phyloP scores from a whole-genome alignment of 1,140 invertebrate species.

The Caenorhabditis remanei region DNA sequence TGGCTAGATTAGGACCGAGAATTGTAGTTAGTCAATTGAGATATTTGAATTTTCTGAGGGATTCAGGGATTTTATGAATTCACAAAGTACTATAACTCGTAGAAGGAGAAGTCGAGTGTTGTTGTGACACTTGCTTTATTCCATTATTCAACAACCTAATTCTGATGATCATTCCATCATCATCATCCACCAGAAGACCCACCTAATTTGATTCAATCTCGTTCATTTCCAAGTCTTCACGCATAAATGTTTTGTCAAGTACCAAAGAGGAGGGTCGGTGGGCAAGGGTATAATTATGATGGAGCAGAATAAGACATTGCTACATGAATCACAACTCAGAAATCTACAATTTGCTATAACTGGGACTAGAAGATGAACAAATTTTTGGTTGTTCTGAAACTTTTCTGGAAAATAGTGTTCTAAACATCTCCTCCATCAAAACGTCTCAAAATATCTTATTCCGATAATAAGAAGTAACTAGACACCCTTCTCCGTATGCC shows the following conservation, averaged over 20 bases:
- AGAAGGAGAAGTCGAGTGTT: no score
- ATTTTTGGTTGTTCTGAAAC: no score
- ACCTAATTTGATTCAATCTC: constrained; percentile 18
- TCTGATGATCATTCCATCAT: not conserved
- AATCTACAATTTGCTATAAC: not conserved
- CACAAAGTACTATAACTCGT: no score
- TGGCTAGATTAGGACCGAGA: not conserved
- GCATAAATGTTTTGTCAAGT: constrained; percentile 23
- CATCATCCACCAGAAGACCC: not conserved
- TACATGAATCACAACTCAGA: not conserved
- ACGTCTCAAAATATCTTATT: no score
- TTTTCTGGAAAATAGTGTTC: no score
- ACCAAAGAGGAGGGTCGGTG: not conserved
- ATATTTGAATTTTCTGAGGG: not conserved
- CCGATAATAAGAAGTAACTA: not conserved
- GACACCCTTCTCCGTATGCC: not conserved
- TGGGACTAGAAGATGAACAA: not conserved
- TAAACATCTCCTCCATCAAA: no score
- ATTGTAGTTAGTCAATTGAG: not conserved
- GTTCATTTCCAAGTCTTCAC: not conserved
- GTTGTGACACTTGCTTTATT: no score
- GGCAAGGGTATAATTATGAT: not conserved
- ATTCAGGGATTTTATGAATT: not conserved
- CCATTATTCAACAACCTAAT: no score
- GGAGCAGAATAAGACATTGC: not conserved